phyloP scores from a whole-genome alignment of 2,888 invertebrate genomes.

The Cyclophora albipunctata region DNA sequence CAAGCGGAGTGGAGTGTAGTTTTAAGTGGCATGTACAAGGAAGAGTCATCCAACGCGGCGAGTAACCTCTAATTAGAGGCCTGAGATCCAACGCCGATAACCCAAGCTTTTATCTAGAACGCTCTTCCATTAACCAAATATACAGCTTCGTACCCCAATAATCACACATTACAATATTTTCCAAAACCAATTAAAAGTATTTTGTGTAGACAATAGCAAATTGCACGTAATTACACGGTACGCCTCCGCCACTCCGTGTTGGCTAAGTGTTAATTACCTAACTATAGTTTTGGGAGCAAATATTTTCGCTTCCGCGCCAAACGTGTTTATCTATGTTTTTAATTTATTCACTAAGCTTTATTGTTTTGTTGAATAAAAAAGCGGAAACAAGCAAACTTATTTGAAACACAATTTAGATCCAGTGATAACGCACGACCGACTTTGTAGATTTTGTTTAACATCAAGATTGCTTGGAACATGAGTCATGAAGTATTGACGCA shows the following conservation, averaged over 20 bases:
- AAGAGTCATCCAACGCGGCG: constrained; percentile 18
- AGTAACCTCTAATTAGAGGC: constrained; percentile 59
- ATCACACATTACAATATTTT: constrained; percentile 67
- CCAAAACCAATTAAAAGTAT: constrained; percentile 69
- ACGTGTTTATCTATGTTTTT: constrained; percentile 42
- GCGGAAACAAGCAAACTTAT: constrained; percentile 32
- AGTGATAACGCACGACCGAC: constrained; percentile 9
- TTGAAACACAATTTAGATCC: constrained; percentile 25
- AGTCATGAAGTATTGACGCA: not conserved
- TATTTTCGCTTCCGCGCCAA: constrained; percentile 50
- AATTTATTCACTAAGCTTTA: constrained; percentile 38
- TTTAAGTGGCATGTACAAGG: constrained; percentile 67
- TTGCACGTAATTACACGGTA: constrained; percentile 45
- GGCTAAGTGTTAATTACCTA: constrained; percentile 33
- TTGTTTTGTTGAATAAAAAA: constrained; percentile 41
- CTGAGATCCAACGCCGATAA: constrained; percentile 59
- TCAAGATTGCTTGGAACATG: not conserved
- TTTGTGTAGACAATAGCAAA: constrained; percentile 69
- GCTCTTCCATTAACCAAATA: constrained; percentile 74
- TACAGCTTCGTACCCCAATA: constrained; percentile 64
- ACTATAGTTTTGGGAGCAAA: constrained; percentile 52
- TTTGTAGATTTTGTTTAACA: not conserved
- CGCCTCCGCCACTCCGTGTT: constrained; percentile 44
- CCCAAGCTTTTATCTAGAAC: constrained; percentile 69
- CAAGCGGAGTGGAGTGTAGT: constrained; percentile 51